Percentiles rank a stretch among this genome's conserved stretches.
Evolutionary conservation across 2,888 invertebrate species (phyloP).

Genomic region (Sussaba pulchella): DNA sequence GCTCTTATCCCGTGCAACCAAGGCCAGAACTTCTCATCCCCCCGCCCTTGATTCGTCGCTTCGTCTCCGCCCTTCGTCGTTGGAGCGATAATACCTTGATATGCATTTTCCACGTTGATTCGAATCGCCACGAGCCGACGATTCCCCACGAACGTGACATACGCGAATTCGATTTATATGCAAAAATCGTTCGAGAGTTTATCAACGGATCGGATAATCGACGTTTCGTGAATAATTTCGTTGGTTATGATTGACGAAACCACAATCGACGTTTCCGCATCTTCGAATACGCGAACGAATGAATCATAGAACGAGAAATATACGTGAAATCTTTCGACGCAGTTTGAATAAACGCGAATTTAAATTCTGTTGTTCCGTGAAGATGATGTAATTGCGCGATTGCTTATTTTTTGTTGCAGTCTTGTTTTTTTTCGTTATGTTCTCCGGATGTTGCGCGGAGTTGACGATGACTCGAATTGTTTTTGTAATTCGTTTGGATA

Average conservation of each 20-base stretch:
- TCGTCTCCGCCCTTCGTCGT: background rate
- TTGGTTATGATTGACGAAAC: background rate
- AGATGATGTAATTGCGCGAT: too few species aligned
- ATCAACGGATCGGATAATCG: conserved; percentile 7
- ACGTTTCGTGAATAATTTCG: conserved; percentile 28
- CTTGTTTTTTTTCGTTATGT: too few species aligned
- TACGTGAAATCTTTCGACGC: background rate
- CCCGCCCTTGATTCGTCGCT: too few species aligned
- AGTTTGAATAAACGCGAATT: too few species aligned
- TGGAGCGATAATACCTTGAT: conserved; percentile 33
- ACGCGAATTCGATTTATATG: conserved; percentile 25
- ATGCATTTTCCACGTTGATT: conserved; percentile 20
- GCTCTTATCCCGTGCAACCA: conserved; percentile 18
- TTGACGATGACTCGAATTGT: too few species aligned
- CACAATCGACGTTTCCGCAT: conserved; percentile 5
- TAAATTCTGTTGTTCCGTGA: too few species aligned
- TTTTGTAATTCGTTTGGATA: too few species aligned
- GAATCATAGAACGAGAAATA: conserved; percentile 26
- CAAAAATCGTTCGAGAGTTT: conserved; percentile 20
- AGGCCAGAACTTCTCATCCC: conserved; percentile 12
- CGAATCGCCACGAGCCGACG: conserved; percentile 11
- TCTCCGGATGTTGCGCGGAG: too few species aligned
- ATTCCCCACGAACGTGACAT: conserved; percentile 1
- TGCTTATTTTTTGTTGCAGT: too few species aligned
- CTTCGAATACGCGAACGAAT: background rate